Percentiles rank a stretch among this genome's conserved stretches.
Evolutionary conservation across 2,113 vertebrate genomes (phyloP).

Genomic region (Amphiprion ocellaris): DNA sequence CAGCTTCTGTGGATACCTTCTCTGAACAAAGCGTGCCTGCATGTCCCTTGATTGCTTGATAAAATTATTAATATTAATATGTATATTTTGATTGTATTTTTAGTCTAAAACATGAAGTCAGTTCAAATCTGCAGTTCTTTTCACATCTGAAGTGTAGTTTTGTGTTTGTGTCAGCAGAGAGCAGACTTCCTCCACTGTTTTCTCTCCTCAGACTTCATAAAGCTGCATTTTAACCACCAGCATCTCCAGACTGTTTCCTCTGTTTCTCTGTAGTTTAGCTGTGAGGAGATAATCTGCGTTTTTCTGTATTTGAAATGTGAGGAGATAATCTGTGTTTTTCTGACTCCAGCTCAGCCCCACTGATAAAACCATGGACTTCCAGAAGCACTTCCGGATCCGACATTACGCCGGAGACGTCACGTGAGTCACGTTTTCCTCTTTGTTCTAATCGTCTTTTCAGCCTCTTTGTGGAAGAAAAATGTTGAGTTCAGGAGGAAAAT

Average conservation of each 20-base stretch:
- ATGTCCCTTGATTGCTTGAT: too few relatives aligned
- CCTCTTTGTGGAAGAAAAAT: background rate
- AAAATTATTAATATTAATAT: too few relatives aligned
- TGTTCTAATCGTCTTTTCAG: background rate
- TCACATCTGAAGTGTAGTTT: constrained; percentile 44
- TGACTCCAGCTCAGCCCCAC: constrained; percentile 86
- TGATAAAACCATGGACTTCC: constrained; percentile 93
- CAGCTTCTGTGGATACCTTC: too few relatives aligned
- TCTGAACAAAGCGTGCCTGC: too few relatives aligned
- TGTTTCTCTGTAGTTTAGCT: too few relatives aligned
- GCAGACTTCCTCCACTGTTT: constrained; percentile 44
- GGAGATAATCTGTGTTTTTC: background rate
- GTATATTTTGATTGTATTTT: background rate
- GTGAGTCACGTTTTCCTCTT: constrained; percentile 80
- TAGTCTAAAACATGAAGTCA: background rate
- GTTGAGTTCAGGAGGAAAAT: constrained; percentile 32
- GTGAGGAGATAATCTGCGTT: too few relatives aligned
- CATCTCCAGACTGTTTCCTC: too few relatives aligned
- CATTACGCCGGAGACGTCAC: constrained; percentile 95
- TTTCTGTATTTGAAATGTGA: background rate
- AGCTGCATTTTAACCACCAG: constrained; percentile 1
- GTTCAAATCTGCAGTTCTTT: too few relatives aligned
- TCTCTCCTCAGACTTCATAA: background rate
- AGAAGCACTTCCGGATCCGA: constrained; percentile 92
- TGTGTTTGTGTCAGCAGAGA: constrained; percentile 56